These are phyloP conservation scores for Erebia aethiops DNA, from an alignment of 2,888 invertebrate species.

Conservation along the genomic window DNA sequence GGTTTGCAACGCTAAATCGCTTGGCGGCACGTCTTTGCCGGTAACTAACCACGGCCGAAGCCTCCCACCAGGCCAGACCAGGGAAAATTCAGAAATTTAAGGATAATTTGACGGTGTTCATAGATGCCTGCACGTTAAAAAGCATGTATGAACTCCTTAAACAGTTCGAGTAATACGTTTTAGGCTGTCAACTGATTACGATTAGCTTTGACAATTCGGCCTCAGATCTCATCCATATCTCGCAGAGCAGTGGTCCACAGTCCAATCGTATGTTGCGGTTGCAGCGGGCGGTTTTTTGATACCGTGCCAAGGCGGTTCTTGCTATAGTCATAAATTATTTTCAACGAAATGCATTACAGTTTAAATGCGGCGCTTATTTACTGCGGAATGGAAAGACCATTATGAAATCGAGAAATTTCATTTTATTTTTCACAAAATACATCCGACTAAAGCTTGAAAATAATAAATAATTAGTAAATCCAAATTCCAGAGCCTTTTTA, in stretches of 20 bases:
- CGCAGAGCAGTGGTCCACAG: neutral
- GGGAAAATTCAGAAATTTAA: too few species aligned
- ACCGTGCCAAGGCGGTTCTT: slow-evolving; percentile 35
- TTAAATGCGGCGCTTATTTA: slow-evolving; percentile 33
- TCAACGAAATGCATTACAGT: slow-evolving; percentile 37
- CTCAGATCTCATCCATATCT: neutral
- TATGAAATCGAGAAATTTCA: slow-evolving; percentile 22
- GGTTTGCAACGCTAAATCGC: too few species aligned
- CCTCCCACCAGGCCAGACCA: too few species aligned
- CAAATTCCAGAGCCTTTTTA: too few species aligned
- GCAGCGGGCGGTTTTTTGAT: slow-evolving; percentile 36
- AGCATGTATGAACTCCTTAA: too few species aligned
- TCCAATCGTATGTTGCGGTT: slow-evolving; percentile 25
- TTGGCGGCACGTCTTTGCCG: too few species aligned
- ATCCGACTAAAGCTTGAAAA: neutral
- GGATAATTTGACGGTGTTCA: too few species aligned
- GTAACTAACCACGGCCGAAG: too few species aligned
- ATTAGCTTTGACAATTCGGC: neutral
- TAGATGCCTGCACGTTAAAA: too few species aligned
- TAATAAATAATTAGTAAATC: neutral
- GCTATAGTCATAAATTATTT: slow-evolving; percentile 38
- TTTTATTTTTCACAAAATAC: slow-evolving; percentile 14
- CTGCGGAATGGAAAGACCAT: slow-evolving; percentile 30
- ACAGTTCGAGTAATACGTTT: too few species aligned
- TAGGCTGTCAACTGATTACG: too few species aligned